Evolutionary conservation across 2,113 vertebrate genomes (phyloP).

Genomic region (Bubo scandiacus): DNA sequence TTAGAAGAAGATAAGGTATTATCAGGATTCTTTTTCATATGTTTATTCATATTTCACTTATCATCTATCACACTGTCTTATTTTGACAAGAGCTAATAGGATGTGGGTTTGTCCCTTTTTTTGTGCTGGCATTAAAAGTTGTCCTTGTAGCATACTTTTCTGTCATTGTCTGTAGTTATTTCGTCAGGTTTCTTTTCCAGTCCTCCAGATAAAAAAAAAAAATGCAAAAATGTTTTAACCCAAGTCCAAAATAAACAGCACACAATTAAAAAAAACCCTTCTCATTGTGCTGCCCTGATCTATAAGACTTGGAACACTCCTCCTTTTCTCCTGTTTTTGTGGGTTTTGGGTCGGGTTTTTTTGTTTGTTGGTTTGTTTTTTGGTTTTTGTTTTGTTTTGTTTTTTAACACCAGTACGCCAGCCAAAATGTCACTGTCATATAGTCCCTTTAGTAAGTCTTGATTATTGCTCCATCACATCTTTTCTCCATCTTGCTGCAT

Average conservation of each 20-base stretch:
- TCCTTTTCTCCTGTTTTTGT: not conserved
- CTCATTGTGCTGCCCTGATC: not conserved
- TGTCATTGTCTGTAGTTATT: not conserved
- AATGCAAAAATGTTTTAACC: not conserved
- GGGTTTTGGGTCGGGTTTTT: too few species aligned
- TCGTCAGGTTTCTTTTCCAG: not conserved
- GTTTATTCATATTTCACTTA: not conserved
- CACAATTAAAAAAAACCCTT: not conserved
- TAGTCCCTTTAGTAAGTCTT: not conserved
- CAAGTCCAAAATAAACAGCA: not conserved
- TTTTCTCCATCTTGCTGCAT: not conserved
- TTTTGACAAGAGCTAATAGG: not conserved
- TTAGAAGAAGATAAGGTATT: not conserved
- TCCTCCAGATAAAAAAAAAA: not conserved
- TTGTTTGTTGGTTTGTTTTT: too few species aligned
- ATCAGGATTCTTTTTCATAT: not conserved
- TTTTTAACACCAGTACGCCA: not conserved
- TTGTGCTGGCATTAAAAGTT: not conserved
- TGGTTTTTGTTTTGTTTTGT: not conserved
- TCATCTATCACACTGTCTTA: not conserved
- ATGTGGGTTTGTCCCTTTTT: not conserved
- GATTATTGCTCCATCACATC: not conserved
- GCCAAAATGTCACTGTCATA: not conserved
- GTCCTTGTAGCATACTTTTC: not conserved
- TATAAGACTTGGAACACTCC: not conserved